Percentiles rank a stretch among this genome's conserved stretches.
phyloP scores from a whole-genome alignment of 2,113 vertebrate species.

The Forbesichthys agassizii region DNA sequence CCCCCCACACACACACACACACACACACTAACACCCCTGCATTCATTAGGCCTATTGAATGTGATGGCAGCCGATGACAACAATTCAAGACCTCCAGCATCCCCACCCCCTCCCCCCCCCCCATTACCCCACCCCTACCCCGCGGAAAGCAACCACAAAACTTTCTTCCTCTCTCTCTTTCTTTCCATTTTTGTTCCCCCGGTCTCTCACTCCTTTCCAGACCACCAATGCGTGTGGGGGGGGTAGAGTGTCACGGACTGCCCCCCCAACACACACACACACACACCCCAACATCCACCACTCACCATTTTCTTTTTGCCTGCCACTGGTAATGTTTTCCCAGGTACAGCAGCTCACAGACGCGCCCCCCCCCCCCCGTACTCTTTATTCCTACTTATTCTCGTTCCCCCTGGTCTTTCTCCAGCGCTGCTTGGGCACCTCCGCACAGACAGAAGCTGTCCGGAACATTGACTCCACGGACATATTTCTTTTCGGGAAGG shows the following conservation, averaged over 20 bases:
- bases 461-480: constrained; percentile 79
- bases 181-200: constrained; percentile 46
- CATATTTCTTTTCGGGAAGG: constrained; percentile 45
- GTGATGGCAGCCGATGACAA: constrained; percentile 89
- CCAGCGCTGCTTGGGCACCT: constrained; percentile 60
- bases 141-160: background rate
- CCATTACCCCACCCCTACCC: background rate
- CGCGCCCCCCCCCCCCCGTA: too few species aligned
- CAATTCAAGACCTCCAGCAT: constrained; percentile 84
- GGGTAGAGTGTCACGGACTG: too few species aligned
- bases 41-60: constrained; percentile 99
- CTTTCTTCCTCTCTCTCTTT: constrained; percentile 56
- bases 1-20: constrained; percentile 77
- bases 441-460: constrained; percentile 71
- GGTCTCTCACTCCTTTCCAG: too few species aligned
- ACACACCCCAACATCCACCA: too few species aligned
- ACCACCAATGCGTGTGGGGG: constrained; percentile 4
- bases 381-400: background rate
- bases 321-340: constrained; percentile 71
- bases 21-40: constrained; percentile 72
- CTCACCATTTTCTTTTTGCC: constrained; percentile 36
- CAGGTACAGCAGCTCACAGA: constrained; percentile 64
- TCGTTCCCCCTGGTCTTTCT: constrained; percentile 54
- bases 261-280: background rate
- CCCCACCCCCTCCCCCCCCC: too few species aligned